Percentiles rank a stretch among this genome's conserved stretches.
Conservation (phyloP, 2,888 invertebrate genomes). For the Brachypalpus laphriformis region DNA sequence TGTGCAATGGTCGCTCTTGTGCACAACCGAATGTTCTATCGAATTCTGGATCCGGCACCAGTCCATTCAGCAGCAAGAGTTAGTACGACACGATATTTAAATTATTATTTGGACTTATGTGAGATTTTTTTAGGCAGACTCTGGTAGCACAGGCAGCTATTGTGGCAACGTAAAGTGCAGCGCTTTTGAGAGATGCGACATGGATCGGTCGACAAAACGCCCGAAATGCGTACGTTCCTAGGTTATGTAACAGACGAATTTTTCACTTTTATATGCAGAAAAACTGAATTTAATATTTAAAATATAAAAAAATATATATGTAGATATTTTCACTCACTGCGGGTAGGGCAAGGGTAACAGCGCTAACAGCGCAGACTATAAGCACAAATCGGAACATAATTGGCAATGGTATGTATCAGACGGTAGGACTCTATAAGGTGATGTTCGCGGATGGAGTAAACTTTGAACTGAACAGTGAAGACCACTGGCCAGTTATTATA, state of each 20-base stretch:
- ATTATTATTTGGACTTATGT: not conserved
- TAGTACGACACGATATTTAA: constrained; percentile 76
- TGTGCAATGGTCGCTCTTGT: constrained; percentile 88
- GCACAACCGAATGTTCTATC: constrained; percentile 82
- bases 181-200: constrained; percentile 87
- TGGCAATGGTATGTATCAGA: constrained; percentile 40
- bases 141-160: constrained; percentile 84
- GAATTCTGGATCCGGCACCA: constrained; percentile 77
- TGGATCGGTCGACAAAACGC: constrained; percentile 86
- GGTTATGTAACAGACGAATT: constrained; percentile 52
- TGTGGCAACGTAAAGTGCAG: constrained; percentile 89
- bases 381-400: constrained; percentile 80
- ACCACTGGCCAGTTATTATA: constrained; percentile 60
- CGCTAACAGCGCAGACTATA: constrained; percentile 79
- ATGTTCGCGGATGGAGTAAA: constrained; percentile 80
- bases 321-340: constrained; percentile 80
- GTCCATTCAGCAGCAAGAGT: constrained; percentile 82
- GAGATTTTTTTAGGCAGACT: constrained; percentile 11
- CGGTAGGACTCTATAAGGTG: constrained; percentile 42
- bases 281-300: constrained; percentile 28
- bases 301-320: constrained; percentile 22
- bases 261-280: constrained; percentile 35
- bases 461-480: constrained; percentile 79
- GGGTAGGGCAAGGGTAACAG: constrained; percentile 78
- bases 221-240: constrained; percentile 87